Conservation (phyloP, 2,113 vertebrate species). For the Cephalopterus ornatus region DNA sequence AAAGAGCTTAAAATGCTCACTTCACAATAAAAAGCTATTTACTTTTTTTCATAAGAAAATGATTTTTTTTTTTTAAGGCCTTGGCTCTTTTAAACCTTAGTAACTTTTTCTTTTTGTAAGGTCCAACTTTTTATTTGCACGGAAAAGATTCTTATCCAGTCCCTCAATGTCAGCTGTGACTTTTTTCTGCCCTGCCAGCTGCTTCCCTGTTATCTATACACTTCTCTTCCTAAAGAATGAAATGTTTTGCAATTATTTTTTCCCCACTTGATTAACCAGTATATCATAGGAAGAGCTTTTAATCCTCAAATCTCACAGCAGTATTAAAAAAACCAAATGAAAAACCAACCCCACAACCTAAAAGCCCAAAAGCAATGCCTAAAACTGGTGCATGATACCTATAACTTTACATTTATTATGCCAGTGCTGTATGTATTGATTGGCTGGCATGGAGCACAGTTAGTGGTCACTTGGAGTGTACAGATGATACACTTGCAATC, state of each 20-base stretch:
- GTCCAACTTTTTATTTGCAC: background rate
- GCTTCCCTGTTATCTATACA: background rate
- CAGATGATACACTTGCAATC: background rate
- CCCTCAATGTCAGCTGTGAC: background rate
- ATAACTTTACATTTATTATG: background rate
- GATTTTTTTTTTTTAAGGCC: background rate
- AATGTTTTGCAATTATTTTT: background rate
- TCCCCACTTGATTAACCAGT: background rate
- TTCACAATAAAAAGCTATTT: slow-evolving; percentile 36
- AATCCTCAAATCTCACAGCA: background rate
- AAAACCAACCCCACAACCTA: background rate
- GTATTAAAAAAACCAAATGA: background rate
- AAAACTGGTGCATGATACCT: background rate
- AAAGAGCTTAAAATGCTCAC: slow-evolving; percentile 36
- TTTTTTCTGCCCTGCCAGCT: background rate
- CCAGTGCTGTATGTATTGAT: background rate
- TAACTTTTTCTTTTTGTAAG: background rate
- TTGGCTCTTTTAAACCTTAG: background rate
- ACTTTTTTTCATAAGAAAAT: slow-evolving; percentile 7
- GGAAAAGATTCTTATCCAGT: background rate
- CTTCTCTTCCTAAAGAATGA: background rate
- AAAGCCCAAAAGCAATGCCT: background rate
- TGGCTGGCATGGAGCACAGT: background rate
- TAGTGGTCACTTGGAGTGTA: background rate
- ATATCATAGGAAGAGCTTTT: background rate